phyloP scores from a whole-genome alignment of 2,888 invertebrate species.

The Hydropsyche betteni region DNA sequence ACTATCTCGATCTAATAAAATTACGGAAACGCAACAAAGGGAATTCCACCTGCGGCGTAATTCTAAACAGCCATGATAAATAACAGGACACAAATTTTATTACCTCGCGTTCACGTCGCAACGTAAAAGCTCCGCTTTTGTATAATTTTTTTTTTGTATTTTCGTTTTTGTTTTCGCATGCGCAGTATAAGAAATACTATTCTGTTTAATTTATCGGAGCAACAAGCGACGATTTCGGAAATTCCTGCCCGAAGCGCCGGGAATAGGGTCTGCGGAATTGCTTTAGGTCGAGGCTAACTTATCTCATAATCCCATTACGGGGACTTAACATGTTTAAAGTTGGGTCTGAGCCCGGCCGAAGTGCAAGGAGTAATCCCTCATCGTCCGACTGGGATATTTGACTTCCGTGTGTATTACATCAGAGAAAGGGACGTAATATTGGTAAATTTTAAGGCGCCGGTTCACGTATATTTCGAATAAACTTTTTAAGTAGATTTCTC shows the following conservation, averaged over 20 bases:
- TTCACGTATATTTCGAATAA: no score
- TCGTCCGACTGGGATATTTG: background rate
- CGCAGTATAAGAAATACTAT: background rate
- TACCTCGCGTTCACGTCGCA: background rate
- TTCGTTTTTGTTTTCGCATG: background rate
- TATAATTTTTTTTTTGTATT: background rate
- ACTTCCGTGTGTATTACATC: no score
- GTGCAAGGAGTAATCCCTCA: conserved; percentile 12
- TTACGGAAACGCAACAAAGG: no score
- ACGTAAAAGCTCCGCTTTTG: background rate
- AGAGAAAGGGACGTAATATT: no score
- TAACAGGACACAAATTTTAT: conserved; percentile 10
- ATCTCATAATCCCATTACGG: conserved; percentile 21
- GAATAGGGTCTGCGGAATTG: conserved; percentile 12
- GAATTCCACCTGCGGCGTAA: background rate
- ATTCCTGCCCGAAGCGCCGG: background rate
- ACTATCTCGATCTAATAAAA: no score
- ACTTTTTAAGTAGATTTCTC: no score
- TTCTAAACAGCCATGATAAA: conserved; percentile 15
- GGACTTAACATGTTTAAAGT: conserved; percentile 16
- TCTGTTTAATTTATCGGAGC: background rate
- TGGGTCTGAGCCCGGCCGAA: background rate
- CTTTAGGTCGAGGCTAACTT: conserved; percentile 14
- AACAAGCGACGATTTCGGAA: background rate
- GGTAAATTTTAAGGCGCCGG: no score